Percentiles rank a stretch among this genome's conserved stretches.
phyloP scores from a whole-genome alignment of 2,113 vertebrate genomes.

The Rhynchomys soricoides region DNA sequence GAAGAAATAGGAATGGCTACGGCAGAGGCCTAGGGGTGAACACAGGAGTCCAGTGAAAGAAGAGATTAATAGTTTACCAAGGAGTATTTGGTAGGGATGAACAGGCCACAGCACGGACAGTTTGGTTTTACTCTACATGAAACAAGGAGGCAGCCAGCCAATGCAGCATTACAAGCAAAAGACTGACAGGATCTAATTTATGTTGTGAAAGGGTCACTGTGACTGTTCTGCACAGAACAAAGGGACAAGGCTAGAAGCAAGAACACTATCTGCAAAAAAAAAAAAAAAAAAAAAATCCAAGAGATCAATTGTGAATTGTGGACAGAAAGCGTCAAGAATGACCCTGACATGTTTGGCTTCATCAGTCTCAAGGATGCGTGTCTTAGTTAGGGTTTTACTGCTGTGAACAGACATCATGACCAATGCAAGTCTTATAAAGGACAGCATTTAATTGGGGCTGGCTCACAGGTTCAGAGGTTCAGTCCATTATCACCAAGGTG shows the following conservation, averaged over 20 bases:
- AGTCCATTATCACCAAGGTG: no score
- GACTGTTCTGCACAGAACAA: neutral
- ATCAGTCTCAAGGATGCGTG: neutral
- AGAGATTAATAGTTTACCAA: neutral
- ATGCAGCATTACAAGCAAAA: neutral
- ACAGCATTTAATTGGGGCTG: no score
- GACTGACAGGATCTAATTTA: neutral
- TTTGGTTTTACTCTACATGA: conserved; percentile 18
- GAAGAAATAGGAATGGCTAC: neutral
- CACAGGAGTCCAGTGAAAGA: neutral
- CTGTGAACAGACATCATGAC: no score
- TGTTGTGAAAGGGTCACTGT: neutral
- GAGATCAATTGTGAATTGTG: neutral
- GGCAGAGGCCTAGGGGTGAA: neutral
- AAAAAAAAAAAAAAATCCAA: neutral
- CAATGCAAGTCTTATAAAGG: no score
- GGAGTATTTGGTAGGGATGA: neutral
- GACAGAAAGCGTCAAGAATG: conserved; percentile 21
- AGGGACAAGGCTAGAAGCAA: conserved; percentile 7
- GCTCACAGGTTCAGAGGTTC: no score
- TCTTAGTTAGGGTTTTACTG: no score
- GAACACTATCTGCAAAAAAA: neutral
- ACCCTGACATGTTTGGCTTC: neutral
- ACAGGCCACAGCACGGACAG: neutral
- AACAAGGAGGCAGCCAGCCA: neutral